phyloP scores from a whole-genome alignment of 1,140 invertebrate genomes.

The Polypedilum pembai region DNA sequence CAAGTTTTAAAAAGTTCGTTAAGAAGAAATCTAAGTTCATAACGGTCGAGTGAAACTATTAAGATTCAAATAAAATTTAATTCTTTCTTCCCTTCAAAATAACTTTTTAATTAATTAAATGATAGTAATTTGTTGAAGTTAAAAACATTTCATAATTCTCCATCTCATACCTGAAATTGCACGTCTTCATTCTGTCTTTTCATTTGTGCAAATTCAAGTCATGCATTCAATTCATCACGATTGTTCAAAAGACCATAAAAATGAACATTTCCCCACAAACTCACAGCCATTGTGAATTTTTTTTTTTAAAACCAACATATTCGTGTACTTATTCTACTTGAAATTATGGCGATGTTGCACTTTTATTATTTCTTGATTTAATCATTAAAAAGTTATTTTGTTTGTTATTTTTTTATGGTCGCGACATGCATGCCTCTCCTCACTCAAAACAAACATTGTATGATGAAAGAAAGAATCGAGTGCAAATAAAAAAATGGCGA shows the following conservation, averaged over 20 bases:
- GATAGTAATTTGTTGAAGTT: background rate
- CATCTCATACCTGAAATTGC: background rate
- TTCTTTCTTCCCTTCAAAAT: background rate
- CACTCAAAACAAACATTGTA: background rate
- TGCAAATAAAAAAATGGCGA: background rate
- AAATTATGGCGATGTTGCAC: slow-evolving; percentile 1
- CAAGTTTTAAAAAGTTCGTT: too few species aligned
- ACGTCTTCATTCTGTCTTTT: background rate
- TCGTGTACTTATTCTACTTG: slow-evolving; percentile 1
- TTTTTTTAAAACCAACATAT: background rate
- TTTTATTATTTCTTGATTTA: background rate
- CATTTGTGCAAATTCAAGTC: background rate
- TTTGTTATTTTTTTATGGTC: slow-evolving; percentile 2
- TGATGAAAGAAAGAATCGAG: background rate
- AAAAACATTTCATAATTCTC: background rate
- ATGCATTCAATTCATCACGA: slow-evolving; percentile 15
- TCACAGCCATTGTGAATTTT: background rate
- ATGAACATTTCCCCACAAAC: background rate
- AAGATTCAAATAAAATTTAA: too few species aligned
- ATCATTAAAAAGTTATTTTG: slow-evolving; percentile 1
- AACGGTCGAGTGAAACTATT: too few species aligned
- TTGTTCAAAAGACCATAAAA: slow-evolving; percentile 27
- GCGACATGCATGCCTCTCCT: slow-evolving; percentile 1
- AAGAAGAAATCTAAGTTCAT: too few species aligned
- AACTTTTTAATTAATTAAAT: background rate